These are phyloP conservation scores for Holocentrus rufus DNA, from an alignment of 2,797 vertebrate species.

Conservation along the genomic window DNA sequence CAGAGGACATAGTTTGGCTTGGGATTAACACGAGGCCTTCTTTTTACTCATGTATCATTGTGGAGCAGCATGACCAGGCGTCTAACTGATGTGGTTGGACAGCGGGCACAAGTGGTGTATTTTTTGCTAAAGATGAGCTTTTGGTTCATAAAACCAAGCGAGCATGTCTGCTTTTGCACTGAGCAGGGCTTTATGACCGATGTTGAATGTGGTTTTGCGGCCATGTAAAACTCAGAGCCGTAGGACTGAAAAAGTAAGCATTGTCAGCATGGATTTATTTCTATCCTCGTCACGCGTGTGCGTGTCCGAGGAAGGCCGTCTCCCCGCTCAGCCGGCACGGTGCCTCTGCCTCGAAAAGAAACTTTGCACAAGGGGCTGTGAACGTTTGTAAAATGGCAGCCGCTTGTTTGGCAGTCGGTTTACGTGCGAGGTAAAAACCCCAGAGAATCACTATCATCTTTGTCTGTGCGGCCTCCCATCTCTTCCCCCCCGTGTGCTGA, in stretches of 20 bases:
- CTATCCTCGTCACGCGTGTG: not conserved
- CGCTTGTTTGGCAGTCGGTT: not conserved
- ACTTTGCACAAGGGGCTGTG: not conserved
- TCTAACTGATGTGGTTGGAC: not conserved
- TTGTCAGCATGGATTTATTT: not conserved
- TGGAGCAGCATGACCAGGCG: not conserved
- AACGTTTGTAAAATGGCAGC: not conserved
- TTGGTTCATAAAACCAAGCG: not conserved
- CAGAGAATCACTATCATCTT: not conserved
- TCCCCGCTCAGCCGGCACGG: not conserved
- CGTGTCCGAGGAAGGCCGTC: not conserved
- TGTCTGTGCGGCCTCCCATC: not conserved
- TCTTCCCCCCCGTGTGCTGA: conserved; percentile 43
- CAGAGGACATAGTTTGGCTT: too few relatives aligned
- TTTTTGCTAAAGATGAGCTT: not conserved
- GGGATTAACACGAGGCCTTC: too few relatives aligned
- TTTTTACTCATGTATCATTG: not conserved
- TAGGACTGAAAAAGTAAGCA: not conserved
- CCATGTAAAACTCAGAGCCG: not conserved
- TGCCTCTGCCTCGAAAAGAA: too few relatives aligned
- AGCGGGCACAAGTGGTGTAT: not conserved
- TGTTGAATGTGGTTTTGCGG: not conserved
- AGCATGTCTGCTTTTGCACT: not conserved
- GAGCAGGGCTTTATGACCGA: too few relatives aligned
- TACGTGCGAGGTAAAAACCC: not conserved